Conservation (phyloP, 2,113 vertebrate species). For the Pygoscelis antarcticus region DNA sequence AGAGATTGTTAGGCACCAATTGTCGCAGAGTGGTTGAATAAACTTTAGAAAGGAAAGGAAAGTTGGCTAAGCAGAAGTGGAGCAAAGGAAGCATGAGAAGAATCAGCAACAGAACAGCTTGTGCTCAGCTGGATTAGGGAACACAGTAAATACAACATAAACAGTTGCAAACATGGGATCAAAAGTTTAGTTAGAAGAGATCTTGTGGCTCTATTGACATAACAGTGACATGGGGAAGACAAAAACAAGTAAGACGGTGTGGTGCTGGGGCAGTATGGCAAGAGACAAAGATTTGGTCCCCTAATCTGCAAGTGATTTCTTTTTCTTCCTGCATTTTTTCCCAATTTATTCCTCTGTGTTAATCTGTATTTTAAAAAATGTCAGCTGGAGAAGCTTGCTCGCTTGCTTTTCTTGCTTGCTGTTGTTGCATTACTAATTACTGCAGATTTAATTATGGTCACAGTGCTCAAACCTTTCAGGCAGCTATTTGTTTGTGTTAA, state of each 20-base stretch:
- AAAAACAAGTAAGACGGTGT: not conserved
- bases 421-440: slow-evolving; percentile 9
- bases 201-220: not conserved
- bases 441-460: slow-evolving; percentile 52
- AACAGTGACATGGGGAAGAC: not conserved
- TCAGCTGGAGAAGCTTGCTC: not conserved
- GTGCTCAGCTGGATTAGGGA: not conserved
- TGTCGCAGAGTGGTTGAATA: not conserved
- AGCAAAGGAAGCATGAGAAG: not conserved
- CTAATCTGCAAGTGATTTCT: not conserved
- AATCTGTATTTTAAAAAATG: not conserved
- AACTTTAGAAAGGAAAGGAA: not conserved
- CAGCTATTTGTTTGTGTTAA: slow-evolving; percentile 36
- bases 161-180: not conserved
- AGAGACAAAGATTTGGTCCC: not conserved
- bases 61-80: not conserved
- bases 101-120: not conserved
- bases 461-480: not conserved
- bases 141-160: not conserved
- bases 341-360: not conserved
- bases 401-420: slow-evolving; percentile 1
- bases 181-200: not conserved
- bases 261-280: not conserved
- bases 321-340: not conserved
- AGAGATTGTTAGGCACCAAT: not conserved